Percentiles rank a stretch among this genome's conserved stretches.
These are phyloP conservation scores for Noctua fimbriata DNA, from an alignment of 2,888 invertebrate genomes.

Conservation along the genomic window DNA sequence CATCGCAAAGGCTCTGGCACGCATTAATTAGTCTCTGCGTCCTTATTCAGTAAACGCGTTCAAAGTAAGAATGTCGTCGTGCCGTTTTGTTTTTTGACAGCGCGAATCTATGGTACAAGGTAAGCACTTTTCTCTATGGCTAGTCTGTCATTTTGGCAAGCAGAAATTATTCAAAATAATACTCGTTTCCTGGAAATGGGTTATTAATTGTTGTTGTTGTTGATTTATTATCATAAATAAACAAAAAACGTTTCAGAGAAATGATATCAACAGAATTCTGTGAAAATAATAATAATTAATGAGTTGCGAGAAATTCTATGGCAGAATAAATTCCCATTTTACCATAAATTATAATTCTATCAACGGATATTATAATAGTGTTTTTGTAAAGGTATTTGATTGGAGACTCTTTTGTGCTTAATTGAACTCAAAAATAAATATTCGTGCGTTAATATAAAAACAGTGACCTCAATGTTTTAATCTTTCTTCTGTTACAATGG, in stretches of 20 bases:
- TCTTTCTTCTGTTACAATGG: constrained; percentile 34
- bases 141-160: not conserved
- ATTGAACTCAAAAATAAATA: not conserved
- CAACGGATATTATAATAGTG: not conserved
- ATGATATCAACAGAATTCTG: constrained; percentile 1
- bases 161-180: not conserved
- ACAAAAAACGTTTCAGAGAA: not conserved
- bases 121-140: not conserved
- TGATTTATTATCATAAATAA: constrained; percentile 7
- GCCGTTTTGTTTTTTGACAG: constrained; percentile 42
- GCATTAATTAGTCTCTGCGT: constrained; percentile 62
- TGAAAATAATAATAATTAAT: constrained; percentile 22
- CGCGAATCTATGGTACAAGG: not conserved
- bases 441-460: not conserved
- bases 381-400: not conserved
- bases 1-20: constrained; percentile 36
- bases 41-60: constrained; percentile 34
- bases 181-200: not conserved
- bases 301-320: not conserved
- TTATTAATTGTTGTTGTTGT: not conserved
- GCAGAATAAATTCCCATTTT: constrained; percentile 25
- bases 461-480: not conserved
- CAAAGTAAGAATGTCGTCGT: constrained; percentile 21
- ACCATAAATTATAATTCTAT: constrained; percentile 14
- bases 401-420: not conserved